Evolutionary conservation across 1,140 invertebrate genomes (phyloP).

Genomic region (Drosophila athabasca): DNA sequence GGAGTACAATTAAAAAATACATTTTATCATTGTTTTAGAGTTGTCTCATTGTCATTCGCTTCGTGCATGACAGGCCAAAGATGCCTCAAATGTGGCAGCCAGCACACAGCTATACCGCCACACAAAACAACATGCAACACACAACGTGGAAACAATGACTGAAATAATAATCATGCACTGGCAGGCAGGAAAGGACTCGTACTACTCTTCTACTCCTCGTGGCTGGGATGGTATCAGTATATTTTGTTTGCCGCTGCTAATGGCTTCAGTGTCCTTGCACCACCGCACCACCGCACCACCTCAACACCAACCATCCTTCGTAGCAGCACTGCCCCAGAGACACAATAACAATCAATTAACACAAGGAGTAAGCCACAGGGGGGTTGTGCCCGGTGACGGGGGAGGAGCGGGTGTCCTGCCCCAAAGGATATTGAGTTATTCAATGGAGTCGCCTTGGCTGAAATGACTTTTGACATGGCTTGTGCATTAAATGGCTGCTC

Average conservation of each 20-base stretch:
- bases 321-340: too few species aligned
- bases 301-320: background rate
- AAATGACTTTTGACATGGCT: slow-evolving; percentile 68
- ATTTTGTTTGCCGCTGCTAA: slow-evolving; percentile 54
- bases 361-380: slow-evolving; percentile 1
- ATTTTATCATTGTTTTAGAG: slow-evolving; percentile 72
- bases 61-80: slow-evolving; percentile 71
- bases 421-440: slow-evolving; percentile 43
- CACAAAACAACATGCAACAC: slow-evolving; percentile 34
- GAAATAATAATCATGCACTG: slow-evolving; percentile 65
- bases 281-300: background rate
- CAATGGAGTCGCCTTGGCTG: slow-evolving; percentile 31
- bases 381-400: background rate
- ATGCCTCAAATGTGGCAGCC: slow-evolving; percentile 69
- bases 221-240: slow-evolving; percentile 48
- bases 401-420: background rate
- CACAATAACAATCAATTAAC: slow-evolving; percentile 66
- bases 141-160: slow-evolving; percentile 42
- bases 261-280: slow-evolving; percentile 28
- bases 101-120: slow-evolving; percentile 22
- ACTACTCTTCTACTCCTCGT: background rate
- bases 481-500: slow-evolving; percentile 75
- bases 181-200: slow-evolving; percentile 30
- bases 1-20: slow-evolving; percentile 80
- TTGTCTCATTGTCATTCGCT: slow-evolving; percentile 37